A percentile compares a stretch with the other conserved stretches of the same genome.
phyloP scores from a whole-genome alignment of 1,140 invertebrate species.

The Conopomorpha cramerella region DNA sequence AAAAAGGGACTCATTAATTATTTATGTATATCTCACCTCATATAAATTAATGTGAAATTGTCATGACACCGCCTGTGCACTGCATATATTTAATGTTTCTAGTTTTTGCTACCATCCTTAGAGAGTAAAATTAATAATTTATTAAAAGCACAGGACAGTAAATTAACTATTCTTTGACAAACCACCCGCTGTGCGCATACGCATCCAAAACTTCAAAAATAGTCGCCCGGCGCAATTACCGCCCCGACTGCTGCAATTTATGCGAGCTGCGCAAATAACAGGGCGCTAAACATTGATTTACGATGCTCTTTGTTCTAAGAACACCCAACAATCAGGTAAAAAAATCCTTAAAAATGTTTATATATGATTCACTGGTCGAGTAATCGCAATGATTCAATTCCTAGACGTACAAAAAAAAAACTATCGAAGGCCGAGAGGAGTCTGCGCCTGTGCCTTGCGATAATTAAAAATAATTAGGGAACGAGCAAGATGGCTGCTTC shows the following conservation, averaged over 20 bases:
- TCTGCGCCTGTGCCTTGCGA: conserved; percentile 30
- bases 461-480: conserved; percentile 59
- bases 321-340: conserved; percentile 17
- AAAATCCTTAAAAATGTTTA: conserved; percentile 11
- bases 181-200: conserved; percentile 21
- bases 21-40: neutral
- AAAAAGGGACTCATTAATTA: too few relatives aligned
- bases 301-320: conserved; percentile 26
- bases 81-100: too few relatives aligned
- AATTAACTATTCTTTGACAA: neutral
- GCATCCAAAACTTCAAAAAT: conserved; percentile 2
- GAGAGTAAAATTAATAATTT: too few relatives aligned
- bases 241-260: conserved; percentile 19
- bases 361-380: too few relatives aligned
- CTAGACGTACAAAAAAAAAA: conserved; percentile 3
- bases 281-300: conserved; percentile 40
- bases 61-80: too few relatives aligned
- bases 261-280: conserved; percentile 33
- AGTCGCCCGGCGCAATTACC: conserved; percentile 17
- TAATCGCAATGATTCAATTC: neutral
- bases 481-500: conserved; percentile 34
- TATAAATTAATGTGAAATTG: too few relatives aligned
- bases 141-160: too few relatives aligned
- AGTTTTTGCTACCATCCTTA: too few relatives aligned
- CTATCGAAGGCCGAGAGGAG: conserved; percentile 41